Conservation (phyloP, 2,113 vertebrate genomes). For the Peromyscus maniculatus region DNA sequence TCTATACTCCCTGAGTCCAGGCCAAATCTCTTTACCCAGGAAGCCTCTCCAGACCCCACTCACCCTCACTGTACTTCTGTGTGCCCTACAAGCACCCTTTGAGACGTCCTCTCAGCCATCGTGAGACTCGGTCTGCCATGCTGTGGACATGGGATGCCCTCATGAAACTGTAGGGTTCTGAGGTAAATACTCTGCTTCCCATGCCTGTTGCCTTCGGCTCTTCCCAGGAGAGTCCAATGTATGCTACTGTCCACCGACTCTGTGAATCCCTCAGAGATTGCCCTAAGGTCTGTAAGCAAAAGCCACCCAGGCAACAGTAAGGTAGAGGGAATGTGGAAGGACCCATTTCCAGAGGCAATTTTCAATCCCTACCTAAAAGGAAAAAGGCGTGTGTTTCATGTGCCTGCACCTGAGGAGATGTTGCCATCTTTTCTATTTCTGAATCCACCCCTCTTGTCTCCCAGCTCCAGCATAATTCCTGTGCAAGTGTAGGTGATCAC, state of each 20-base stretch:
- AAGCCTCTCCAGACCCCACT: background rate
- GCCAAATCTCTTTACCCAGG: background rate
- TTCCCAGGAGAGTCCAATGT: background rate
- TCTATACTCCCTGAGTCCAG: background rate
- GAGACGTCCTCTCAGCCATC: background rate
- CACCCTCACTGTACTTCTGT: fast-evolving
- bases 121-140: background rate
- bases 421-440: background rate
- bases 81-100: background rate
- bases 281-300: background rate
- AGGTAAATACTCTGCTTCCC: background rate
- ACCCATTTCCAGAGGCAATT: background rate
- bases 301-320: background rate
- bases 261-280: background rate
- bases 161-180: background rate
- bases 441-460: background rate
- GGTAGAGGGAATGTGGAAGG: background rate
- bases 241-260: background rate
- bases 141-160: background rate
- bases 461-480: background rate
- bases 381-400: background rate
- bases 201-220: background rate
- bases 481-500: background rate
- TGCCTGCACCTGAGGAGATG: background rate
- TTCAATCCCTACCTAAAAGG: background rate